phyloP scores from a whole-genome alignment of 2,888 invertebrate genomes.

The Callinectes sapidus region DNA sequence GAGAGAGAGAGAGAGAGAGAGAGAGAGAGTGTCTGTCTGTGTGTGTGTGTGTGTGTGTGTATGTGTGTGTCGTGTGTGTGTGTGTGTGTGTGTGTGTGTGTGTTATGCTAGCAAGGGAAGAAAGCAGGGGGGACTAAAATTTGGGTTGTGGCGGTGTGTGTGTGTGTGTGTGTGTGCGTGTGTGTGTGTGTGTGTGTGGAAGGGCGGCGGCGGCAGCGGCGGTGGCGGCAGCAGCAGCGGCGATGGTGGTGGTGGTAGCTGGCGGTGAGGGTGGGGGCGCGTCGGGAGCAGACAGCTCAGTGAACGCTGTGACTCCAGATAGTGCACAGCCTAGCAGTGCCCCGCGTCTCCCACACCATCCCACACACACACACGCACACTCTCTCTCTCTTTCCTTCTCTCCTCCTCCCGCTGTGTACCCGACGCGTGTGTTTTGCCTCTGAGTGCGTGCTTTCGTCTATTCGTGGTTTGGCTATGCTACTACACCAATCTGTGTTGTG shows the following conservation, averaged over 20 bases:
- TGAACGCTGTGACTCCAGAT: slow-evolving; percentile 69
- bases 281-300: slow-evolving; percentile 60
- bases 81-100: slow-evolving; percentile 21
- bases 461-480: slow-evolving; percentile 58
- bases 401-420: slow-evolving; percentile 59
- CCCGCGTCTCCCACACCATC: slow-evolving; percentile 52
- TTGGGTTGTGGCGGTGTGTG: slow-evolving; percentile 53
- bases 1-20: not conserved
- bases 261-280: slow-evolving; percentile 48
- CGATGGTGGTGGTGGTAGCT: slow-evolving; percentile 4
- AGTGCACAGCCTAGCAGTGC: slow-evolving; percentile 69
- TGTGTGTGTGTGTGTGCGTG: slow-evolving; percentile 20
- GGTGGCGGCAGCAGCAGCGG: slow-evolving; percentile 34
- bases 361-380: slow-evolving; percentile 64
- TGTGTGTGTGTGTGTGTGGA: not conserved
- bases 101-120: not conserved
- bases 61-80: slow-evolving; percentile 30
- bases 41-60: not conserved
- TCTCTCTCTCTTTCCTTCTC: slow-evolving; percentile 59
- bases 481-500: slow-evolving; percentile 67
- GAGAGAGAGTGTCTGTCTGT: slow-evolving; percentile 23
- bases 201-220: slow-evolving; percentile 17
- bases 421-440: slow-evolving; percentile 56
- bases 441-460: slow-evolving; percentile 62
- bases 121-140: slow-evolving; percentile 38